A percentile compares a stretch with the other conserved stretches of the same genome.
Evolutionary conservation across 2,113 vertebrate genomes (phyloP).

Genomic region (Amblyopsis rosae): DNA sequence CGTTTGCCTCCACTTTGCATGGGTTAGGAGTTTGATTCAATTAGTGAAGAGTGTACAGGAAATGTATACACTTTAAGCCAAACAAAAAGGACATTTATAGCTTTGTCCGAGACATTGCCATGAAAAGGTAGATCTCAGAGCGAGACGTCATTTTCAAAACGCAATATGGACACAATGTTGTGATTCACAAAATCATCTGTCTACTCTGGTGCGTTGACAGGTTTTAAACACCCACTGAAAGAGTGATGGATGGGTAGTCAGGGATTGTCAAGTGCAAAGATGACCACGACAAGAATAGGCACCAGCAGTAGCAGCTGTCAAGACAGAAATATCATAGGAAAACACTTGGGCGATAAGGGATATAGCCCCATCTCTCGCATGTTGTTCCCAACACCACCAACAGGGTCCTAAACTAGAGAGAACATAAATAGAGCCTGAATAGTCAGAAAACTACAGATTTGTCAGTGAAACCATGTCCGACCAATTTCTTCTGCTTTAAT

Average conservation of each 20-base stretch:
- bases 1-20: too few species aligned
- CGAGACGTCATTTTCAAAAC: not conserved
- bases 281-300: constrained; percentile 23
- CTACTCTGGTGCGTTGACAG: not conserved
- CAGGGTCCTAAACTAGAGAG: not conserved
- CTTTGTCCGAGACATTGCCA: too few species aligned
- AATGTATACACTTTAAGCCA: too few species aligned
- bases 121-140: too few species aligned
- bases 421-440: not conserved
- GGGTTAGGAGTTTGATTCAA: too few species aligned
- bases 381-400: not conserved
- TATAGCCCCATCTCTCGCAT: constrained; percentile 20
- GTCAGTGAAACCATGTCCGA: too few species aligned
- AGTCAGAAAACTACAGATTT: too few species aligned
- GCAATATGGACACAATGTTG: not conserved
- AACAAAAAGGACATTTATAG: too few species aligned
- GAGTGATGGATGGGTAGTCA: constrained; percentile 30
- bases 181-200: not conserved
- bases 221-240: constrained; percentile 26
- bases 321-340: constrained; percentile 44
- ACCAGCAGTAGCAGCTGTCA: constrained; percentile 35
- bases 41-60: too few species aligned
- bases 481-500: too few species aligned
- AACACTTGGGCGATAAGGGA: constrained; percentile 44
- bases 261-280: constrained; percentile 34